Base-by-base conservation (phyloP, 2,888 invertebrate genomes). In the Melanostoma mellinum region DNA sequence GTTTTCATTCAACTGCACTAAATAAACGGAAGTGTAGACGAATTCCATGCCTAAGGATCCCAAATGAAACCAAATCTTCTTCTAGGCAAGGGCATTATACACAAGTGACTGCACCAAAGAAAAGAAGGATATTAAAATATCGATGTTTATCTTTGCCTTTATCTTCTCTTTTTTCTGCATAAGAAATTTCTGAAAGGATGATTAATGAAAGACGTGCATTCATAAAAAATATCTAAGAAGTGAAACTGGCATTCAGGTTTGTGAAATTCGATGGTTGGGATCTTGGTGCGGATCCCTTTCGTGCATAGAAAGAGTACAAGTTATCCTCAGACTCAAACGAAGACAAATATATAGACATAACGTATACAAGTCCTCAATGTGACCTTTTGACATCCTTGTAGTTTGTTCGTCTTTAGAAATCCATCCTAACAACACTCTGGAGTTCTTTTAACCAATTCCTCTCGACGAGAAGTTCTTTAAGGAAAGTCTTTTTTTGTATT, bases 331-430 rank as follows among this genome's bases (percentile, higher is more conserved):
- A 40, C n/a, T 35, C 20, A 20, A 20, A 38, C 3, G 9, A 56
- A 55, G 61, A 61, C 30, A 63, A 44, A 56, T 56, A 61, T 6
- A 32, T 44, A 6, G 20, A 4, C n/a, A 20, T 40, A 38, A 42
- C 6, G 20, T 20, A 20, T 20, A 58, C 10, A 63, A 63, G 32
- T 72, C 52, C 50, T 76, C 38, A 72, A 73, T 68, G 20, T 20
- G 77, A 82, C 72, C 77, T 77, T 82, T 77, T 73, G 81, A 77
- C 77, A 77, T 82, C 68, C 55, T 32, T 55, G 58, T 46, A 65
- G 67, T 60, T 72, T 72, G 38, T 72, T 72, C 77, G 48, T 81
- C 77, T 72, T 61, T 72, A 55, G 60, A 76, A 55, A 71, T 55
- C 35, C 36, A 8, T 58, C 32, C 40, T 35, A 20, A 6, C 32